These are phyloP conservation scores for Prionailurus viverrinus DNA, from an alignment of 2,113 vertebrate genomes.

Conservation along the genomic window DNA sequence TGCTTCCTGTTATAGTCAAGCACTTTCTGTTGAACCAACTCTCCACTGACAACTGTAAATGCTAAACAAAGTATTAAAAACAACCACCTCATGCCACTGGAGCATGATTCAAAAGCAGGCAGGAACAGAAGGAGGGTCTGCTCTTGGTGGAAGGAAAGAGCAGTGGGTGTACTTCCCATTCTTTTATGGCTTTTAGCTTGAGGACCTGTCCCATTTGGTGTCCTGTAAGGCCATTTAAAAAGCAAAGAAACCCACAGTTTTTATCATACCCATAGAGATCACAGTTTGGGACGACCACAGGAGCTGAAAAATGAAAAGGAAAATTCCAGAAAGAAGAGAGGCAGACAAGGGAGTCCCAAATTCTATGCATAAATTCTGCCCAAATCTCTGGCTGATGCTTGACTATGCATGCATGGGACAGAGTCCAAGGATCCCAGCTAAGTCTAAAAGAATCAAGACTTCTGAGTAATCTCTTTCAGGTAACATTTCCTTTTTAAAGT, in stretches of 20 bases:
- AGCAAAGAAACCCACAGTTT: background rate
- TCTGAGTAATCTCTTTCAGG: constrained; percentile 12
- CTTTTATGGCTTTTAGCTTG: background rate
- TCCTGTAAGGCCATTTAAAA: background rate
- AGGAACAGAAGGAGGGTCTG: background rate
- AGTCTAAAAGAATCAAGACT: background rate
- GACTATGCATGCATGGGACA: background rate
- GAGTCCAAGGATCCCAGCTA: background rate
- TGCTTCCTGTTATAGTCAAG: background rate
- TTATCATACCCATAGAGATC: background rate
- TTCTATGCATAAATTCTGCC: constrained; percentile 21
- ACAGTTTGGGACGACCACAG: background rate
- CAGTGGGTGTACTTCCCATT: background rate
- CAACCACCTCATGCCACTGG: background rate
- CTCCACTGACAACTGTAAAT: background rate
- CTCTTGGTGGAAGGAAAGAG: background rate
- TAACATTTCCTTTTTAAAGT: background rate
- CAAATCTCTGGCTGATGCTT: background rate
- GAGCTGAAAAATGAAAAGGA: background rate
- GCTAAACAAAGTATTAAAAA: background rate
- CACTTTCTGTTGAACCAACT: background rate
- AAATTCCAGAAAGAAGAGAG: background rate
- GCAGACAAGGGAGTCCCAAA: background rate
- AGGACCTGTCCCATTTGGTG: background rate
- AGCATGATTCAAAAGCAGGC: background rate